Evolutionary conservation across 2,888 invertebrate species (phyloP).

Genomic region (Tortricodes alternella): DNA sequence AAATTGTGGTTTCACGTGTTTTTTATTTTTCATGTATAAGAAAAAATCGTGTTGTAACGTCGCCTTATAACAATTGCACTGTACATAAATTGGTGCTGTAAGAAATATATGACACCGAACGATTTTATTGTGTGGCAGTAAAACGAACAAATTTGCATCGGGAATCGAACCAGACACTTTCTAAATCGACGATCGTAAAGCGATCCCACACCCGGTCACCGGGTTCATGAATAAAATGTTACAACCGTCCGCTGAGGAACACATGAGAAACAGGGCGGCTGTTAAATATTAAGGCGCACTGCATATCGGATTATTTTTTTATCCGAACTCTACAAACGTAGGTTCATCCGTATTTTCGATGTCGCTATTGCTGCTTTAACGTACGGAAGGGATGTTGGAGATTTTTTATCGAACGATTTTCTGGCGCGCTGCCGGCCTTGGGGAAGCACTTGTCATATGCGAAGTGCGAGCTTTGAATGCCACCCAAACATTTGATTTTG

Average conservation of each 20-base stretch:
- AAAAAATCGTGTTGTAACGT: slow-evolving; percentile 31
- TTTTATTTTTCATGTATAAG: background rate
- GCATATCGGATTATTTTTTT: slow-evolving; percentile 29
- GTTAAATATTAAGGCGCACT: slow-evolving; percentile 44
- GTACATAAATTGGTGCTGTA: slow-evolving; percentile 43
- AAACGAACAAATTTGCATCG: slow-evolving; percentile 67
- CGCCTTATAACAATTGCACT: slow-evolving; percentile 57
- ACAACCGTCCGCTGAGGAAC: slow-evolving; percentile 34
- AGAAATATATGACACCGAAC: slow-evolving; percentile 54
- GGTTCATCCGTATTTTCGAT: slow-evolving; percentile 25
- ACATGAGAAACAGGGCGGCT: slow-evolving; percentile 37
- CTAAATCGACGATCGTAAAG: slow-evolving; percentile 74
- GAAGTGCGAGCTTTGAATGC: background rate
- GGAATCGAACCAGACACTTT: slow-evolving; percentile 67
- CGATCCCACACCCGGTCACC: slow-evolving; percentile 61
- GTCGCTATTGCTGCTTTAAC: slow-evolving; percentile 22
- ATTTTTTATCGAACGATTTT: slow-evolving; percentile 15
- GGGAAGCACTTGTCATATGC: too few species aligned
- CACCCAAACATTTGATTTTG: background rate
- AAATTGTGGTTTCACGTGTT: background rate
- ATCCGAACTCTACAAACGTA: slow-evolving; percentile 24
- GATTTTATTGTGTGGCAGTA: slow-evolving; percentile 67
- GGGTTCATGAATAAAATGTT: slow-evolving; percentile 65
- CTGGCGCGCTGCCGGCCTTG: too few species aligned
- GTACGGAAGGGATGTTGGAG: slow-evolving; percentile 19